Base-by-base conservation (phyloP, 2,888 invertebrate genomes). In the Harpalus rufipes region DNA sequence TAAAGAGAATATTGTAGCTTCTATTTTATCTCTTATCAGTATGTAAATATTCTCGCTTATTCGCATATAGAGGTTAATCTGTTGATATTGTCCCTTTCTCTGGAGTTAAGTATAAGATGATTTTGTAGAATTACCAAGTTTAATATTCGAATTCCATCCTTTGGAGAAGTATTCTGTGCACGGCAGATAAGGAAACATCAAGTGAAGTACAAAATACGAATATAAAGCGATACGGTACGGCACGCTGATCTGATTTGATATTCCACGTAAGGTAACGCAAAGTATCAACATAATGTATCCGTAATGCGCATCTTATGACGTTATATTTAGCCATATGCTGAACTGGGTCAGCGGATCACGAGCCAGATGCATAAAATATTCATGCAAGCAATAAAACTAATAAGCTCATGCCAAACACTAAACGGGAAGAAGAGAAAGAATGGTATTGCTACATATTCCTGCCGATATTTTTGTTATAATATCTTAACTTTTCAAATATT, bases 301-400 rank as follows among this genome's bases (percentile, higher is more conserved):
- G 78, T 78, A 78, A 78, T 78, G 78, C 78, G 78, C 78, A 78
- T 78, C 78, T 78, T 78, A 78, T 78, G 78, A 78, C 78, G 78
- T 56, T 58, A 58, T 78, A 58, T 58, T 78, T 58, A 78, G 58
- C 58, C 78, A 78, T 58, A 58, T 78, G 78, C 56, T 10, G 32
- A 78, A 78, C 12, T 78, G 58, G 78, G 78, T 78, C 78, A 78
- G 39, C 44, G 51, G 76, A 51, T 44, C 41, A 18, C 56, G n/a
- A 58, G 58, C 58, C n/a, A 25, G 51, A 21, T 78, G 58, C 32
- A 78, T 74, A 44, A 58, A 58, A 78, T 78, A 78, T 78, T 78
- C 78, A 78, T 78, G 58, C 3, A 10, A n/a, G 58, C 78, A 78
- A 78, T 78, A 58, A 78, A 78, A 58, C 58, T 78, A 78, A 78